Conservation (phyloP, 2,113 vertebrate species). For the Corydoras sp. region DNA sequence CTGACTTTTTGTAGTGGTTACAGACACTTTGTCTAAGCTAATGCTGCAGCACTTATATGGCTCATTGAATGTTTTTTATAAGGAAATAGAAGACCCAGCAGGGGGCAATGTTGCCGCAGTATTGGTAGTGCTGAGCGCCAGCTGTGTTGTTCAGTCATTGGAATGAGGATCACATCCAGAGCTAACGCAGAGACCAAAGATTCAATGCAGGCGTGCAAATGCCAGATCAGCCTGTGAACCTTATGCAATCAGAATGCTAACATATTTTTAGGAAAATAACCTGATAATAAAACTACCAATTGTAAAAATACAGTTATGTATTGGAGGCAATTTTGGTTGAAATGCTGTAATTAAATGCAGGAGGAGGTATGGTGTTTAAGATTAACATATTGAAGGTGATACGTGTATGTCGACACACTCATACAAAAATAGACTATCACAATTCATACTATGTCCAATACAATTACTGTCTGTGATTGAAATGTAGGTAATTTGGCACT, state of each 20-base stretch:
- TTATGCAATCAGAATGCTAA: conserved; percentile 42
- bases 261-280: conserved; percentile 17
- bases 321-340: neutral
- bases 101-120: conserved; percentile 63
- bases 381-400: neutral
- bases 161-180: conserved; percentile 66
- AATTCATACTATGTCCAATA: conserved; percentile 5
- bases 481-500: neutral
- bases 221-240: conserved; percentile 46
- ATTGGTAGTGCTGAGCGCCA: conserved; percentile 31
- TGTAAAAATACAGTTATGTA: conserved; percentile 24
- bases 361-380: conserved; percentile 3
- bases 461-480: neutral
- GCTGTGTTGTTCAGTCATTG: conserved; percentile 54
- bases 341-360: neutral
- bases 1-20: conserved; percentile 17
- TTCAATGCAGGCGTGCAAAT: conserved; percentile 68
- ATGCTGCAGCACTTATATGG: conserved; percentile 29
- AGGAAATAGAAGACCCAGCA: conserved; percentile 46
- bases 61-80: conserved; percentile 1
- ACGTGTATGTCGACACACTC: conserved; percentile 1
- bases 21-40: conserved; percentile 31
- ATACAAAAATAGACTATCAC: neutral
- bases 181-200: conserved; percentile 63
- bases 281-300: conserved; percentile 28